Base-by-base conservation (phyloP, 1,140 invertebrate genomes). In the Apis dorsata region DNA sequence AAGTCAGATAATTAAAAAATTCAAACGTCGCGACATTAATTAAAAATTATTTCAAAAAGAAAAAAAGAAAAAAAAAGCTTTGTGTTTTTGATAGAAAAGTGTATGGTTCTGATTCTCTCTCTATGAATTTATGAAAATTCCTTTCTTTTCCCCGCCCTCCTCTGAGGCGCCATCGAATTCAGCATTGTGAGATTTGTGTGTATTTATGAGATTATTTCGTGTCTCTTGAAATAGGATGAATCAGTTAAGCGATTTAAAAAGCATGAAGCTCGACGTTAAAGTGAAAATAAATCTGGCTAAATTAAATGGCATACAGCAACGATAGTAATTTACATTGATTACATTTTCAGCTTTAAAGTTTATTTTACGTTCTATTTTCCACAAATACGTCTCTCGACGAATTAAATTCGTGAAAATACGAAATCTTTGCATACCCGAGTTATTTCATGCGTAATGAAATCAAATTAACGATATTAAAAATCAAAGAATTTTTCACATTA, bases 281-380 rank as follows among this genome's bases (percentile, higher is more conserved):
- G 24, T n/a, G 51, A 68, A 57, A 28, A 70, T 79, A 79, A 79
- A 72, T 79, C 44, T 9, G 57, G 11, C 44, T 51, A 51, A 71
- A 71, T 71, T 71, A 71, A 63, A 73, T 57, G 68, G 51, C 57
- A 66, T 21, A 49, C 60, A 4, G 11, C 19, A 49, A 66, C 70
- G 79, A 74, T 65, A 73, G 28, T 62, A 73, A 63, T 81, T 81
- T 66, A 12, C 71, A 74, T 81, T 74, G 74, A 81, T 81, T 74
- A 44, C 69, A 63, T 53, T 65, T 21, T 44, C 65, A 17, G 44
- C n/a, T 7, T 12, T 44, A 57, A 74, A 81, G 79, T 81, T 75
- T 72, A 73, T 81, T 81, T 57, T 11, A 13, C 63, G 28, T 73
- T 63, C 69, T 53, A 80, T 73, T 80, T 63, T 19, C 55, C 44